Evolutionary conservation across 2,797 vertebrate genomes (phyloP), one percentile per base, ranked within the genome.

Genomic region (Platalea minor): DNA sequence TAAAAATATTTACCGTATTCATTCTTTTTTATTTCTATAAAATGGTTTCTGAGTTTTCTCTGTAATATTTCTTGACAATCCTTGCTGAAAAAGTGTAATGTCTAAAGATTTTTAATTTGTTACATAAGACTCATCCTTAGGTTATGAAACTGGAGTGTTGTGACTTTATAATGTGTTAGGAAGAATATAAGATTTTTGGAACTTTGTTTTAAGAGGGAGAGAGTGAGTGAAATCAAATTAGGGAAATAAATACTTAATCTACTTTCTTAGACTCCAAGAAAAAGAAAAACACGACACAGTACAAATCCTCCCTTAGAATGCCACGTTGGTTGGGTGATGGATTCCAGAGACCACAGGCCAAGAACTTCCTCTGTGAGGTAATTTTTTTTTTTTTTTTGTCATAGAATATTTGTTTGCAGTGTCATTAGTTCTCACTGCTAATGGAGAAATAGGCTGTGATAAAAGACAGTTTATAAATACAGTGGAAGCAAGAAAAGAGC

Each of bases 271-370:
- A 98, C 97, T 74, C 98, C 98, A 85, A 98, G 99, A 94, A 99
- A 99, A 97, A 99, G 98, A 96, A 99, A 99, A 98, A 99, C 99
- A 8, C 98, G 98, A 39, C 99, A 99, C 96, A 99, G 99, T 93
- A 98, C 98, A 25, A 99, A 99, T 96, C 99, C 99, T 45, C 99
- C 99, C 9, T 97, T 98, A 91, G 99, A 99, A 97, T 98, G 98
- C 73, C 99, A 99, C 37, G 98, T 99, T 83, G 99, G 99, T 94
- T 99, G 99, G 99, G 99, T 99, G 95, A 99, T 99, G 99, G 99
- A 99, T 97, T 99, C 99, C 56, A 98, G 98, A 59, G 99, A 99
- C 60, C 99, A 99, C 89, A 98, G 98, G 82, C 98, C 99, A 11
- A 98, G 98, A 95, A 98, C 99, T 14, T 97, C 98, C 11, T 99